phyloP scores from a whole-genome alignment of 2,797 vertebrate genomes.

The Natrix natrix region DNA sequence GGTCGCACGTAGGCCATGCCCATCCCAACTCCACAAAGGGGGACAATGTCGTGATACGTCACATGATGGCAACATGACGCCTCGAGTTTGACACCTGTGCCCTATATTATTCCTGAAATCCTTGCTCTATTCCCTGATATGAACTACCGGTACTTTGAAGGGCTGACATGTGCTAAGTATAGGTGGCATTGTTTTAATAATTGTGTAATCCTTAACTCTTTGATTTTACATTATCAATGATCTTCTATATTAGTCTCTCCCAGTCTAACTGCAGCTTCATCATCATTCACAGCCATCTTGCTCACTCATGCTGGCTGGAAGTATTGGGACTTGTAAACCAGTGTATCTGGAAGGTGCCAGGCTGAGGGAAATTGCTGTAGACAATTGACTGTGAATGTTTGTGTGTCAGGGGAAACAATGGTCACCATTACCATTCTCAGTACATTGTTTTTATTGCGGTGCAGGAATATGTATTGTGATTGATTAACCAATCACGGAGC shows the following conservation, averaged over 20 bases:
- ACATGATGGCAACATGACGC: no score
- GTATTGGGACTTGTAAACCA: neutral
- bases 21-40: no score
- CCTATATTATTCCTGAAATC: neutral
- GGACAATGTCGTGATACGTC: no score
- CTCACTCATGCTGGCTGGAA: neutral
- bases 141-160: neutral
- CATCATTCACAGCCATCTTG: neutral
- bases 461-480: neutral
- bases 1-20: no score
- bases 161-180: neutral
- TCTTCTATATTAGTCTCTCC: neutral
- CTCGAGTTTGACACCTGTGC: no score
- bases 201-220: neutral
- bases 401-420: neutral
- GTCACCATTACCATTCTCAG: neutral
- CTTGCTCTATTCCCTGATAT: neutral
- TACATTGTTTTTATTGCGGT: neutral
- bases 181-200: neutral
- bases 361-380: neutral
- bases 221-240: neutral
- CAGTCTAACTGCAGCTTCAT: neutral
- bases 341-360: neutral
- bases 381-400: neutral
- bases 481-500: conserved; percentile 10